Base-by-base conservation (phyloP, 2,888 invertebrate species). In the Auanema freiburgensis region DNA sequence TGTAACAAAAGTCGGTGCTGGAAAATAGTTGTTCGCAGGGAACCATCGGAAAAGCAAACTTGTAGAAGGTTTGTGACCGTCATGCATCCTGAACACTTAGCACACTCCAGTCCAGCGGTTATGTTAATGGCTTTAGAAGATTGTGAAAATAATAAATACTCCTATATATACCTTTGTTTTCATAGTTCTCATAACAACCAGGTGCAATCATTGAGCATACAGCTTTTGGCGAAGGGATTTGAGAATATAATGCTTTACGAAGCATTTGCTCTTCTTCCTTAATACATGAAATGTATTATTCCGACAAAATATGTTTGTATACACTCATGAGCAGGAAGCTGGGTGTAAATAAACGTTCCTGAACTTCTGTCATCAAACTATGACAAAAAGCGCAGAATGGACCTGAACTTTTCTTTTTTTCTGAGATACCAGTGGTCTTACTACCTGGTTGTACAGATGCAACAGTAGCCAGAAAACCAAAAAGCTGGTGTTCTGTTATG, bases 321-420 rank as follows among this genome's bases (percentile, higher is more conserved):
- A 55, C 55, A 10, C n/a, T 12, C 46, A 21, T 14, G 14, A 33
- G 44, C 18, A 70, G 52, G 3, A 41, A 43, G 12, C 62, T 67
- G 5, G 67, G 68, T 11, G 49, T 58, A 18, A 69, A 43, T 2
- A 67, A 50, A n/a, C 59, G 56, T 40, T 55, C 51, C 12, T 66
- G 59, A 21, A 71, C 63, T 44, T 66, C 66, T 21, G 65, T 63
- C 2, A 63, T 52, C 41, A 74, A 65, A 12, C 71, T 59, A 50
- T 74, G 66, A 44, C 74, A 74, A 5, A 74, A 44, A 8, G 66
- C 65, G 46, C 74, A 74, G 59, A 74, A 71, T n/a, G 74, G 74
- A 14, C 74, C 74, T 52, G 21, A 49, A 57, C 14, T n/a, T 16
- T 6, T 57, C 2, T 46, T 33, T 1, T 2, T 55, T 5, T 8